Evolutionary conservation across 2,888 invertebrate genomes (phyloP).

Genomic region (Patella ulyssiponensis): DNA sequence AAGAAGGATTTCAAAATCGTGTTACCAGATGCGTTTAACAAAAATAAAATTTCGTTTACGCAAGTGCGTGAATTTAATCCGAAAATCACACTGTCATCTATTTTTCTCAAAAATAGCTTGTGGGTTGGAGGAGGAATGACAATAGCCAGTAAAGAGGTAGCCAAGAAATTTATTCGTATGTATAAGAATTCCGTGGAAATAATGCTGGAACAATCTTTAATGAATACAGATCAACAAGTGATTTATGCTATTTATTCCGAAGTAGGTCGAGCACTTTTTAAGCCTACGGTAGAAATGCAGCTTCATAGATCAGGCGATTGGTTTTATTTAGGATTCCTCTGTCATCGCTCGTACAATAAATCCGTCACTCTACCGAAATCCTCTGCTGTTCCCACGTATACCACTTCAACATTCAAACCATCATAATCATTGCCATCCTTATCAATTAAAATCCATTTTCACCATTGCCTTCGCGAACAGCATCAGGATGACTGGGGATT

Average conservation of each 20-base stretch:
- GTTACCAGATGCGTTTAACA: slow-evolving; percentile 29
- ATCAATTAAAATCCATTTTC: too few species aligned
- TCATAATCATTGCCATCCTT: too few species aligned
- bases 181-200: slow-evolving; percentile 31
- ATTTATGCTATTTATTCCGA: slow-evolving; percentile 17
- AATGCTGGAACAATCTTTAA: slow-evolving; percentile 33
- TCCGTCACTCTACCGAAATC: too few species aligned
- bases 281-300: neutral
- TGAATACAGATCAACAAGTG: slow-evolving; percentile 45
- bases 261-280: neutral
- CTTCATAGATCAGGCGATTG: neutral
- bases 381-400: too few species aligned
- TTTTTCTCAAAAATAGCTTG: slow-evolving; percentile 41
- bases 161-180: slow-evolving; percentile 28
- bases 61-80: neutral
- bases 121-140: slow-evolving; percentile 48
- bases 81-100: slow-evolving; percentile 15
- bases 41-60: slow-evolving; percentile 29
- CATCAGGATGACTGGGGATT: too few species aligned
- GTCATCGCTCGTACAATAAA: neutral
- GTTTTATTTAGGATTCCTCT: neutral
- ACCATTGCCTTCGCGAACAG: too few species aligned
- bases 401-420: too few species aligned
- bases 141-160: slow-evolving; percentile 27
- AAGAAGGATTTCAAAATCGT: slow-evolving; percentile 35